Base-by-base conservation (phyloP, 2,888 invertebrate genomes). In the Macaria liturata region DNA sequence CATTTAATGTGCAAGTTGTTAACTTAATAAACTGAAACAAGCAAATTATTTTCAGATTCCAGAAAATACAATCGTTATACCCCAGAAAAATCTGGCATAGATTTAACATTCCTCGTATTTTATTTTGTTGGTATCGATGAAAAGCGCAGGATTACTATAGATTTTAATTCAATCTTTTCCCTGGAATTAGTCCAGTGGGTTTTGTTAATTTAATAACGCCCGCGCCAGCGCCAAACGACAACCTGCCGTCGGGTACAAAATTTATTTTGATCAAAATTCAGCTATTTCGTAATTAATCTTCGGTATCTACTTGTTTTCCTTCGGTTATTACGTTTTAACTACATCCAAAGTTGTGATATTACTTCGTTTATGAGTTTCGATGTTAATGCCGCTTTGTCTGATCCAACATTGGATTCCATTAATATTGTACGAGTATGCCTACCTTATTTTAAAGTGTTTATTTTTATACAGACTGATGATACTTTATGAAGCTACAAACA, bases 251-350 rank as follows among this genome's bases (percentile, higher is more conserved):
- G 62, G 63, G 69, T 58, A 64, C 57, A 61, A 71, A 71, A 72
- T 70, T 66, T 62, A 66, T 74, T 70, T 74, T 65, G 65, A 71
- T 72, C 67, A 69, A 69, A 66, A 69, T 69, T 68, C 46, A 32
- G 55, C 55, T 71, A 62, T 68, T 70, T 67, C 62, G 70, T 72
- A 69, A 74, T 74, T 70, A 69, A 72, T 70, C 70, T 72, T 69
- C 64, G 59, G 57, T 64, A 61, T 60, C 57, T 54, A 61, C 59
- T 59, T 61, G 54, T 64, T 61, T 60, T 64, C 49, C 54, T 61
- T 61, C 46, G 46, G 49, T 54, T 50, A 53, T 55, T 53, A 57
- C 59, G 46, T 64, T 57, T 59, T 52, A 60, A 59, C 52, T 60
- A 57, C 54, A 60, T 60, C 46, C 52, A 52, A 60, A 60, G 55